phyloP scores from a whole-genome alignment of 2,797 vertebrate genomes.

The Geotrypetes seraphini region DNA sequence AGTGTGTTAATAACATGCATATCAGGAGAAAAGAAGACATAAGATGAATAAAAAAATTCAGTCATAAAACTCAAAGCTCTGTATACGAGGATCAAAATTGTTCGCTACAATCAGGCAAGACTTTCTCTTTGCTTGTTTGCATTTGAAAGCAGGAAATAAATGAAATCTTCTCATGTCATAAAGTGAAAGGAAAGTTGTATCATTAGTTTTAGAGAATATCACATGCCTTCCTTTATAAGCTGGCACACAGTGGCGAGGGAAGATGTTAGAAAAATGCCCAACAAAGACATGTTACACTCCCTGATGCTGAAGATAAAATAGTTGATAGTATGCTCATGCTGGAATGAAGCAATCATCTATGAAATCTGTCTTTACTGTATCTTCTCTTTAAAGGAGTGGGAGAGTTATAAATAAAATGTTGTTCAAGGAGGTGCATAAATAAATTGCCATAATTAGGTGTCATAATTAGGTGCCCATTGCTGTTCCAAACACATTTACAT shows the following conservation, averaged over 20 bases:
- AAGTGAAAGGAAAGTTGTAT: not conserved
- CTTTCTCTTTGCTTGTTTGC: no score
- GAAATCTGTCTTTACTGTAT: constrained; percentile 23
- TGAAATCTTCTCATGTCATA: no score
- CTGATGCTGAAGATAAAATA: constrained; percentile 15
- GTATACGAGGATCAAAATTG: no score
- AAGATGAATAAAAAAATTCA: no score
- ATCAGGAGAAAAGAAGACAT: no score
- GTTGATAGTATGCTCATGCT: constrained; percentile 10
- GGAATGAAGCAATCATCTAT: constrained; percentile 15
- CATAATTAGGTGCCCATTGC: constrained; percentile 56
- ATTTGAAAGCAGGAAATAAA: no score
- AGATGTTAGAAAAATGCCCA: not conserved
- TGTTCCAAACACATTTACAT: constrained; percentile 50
- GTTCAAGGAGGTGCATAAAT: constrained; percentile 49
- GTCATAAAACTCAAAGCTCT: no score
- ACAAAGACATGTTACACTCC: not conserved
- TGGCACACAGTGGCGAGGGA: not conserved
- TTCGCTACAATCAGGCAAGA: no score
- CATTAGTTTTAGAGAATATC: not conserved
- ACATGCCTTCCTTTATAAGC: not conserved
- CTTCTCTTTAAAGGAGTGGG: constrained; percentile 30
- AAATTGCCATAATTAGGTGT: constrained; percentile 52
- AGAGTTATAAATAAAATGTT: constrained; percentile 50
- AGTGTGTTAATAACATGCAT: no score